Evolutionary conservation across 2,113 vertebrate species (phyloP), one percentile per base, ranked within the genome.

Genomic region (Anarhynchus alexandrinus): DNA sequence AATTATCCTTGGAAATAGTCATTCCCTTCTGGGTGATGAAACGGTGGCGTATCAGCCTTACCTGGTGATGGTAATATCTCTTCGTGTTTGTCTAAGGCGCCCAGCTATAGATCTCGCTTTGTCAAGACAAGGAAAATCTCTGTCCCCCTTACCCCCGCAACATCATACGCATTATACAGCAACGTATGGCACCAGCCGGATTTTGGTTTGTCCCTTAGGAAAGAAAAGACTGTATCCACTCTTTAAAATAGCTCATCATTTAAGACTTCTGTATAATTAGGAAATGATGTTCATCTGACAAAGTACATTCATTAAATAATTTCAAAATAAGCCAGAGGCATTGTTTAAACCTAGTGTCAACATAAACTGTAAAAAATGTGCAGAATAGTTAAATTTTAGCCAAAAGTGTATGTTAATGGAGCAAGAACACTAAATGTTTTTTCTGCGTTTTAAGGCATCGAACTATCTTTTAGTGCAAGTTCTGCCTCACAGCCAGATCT

Each of bases 401-500:
- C 92, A 89, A 95, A 96, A 97, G 96, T 97, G 91, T 96, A 95
- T 98, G 97, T 98, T 98, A 98, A 98, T 98, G 98, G 98, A 98
- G 94, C 94, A 86, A 95, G 96, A 97, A 67, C 96, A 94, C 97
- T 98, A 98, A 98, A 98, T 98, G 98, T 86, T 97, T 97, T 96
- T 87, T 96, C 96, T 97, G 97, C 96, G 94, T 98, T 97, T 97
- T 96, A 96, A 98, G 97, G 95, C 98, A 89, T 96, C 76, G 96
- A 96, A 97, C 97, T 97, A 94, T 97, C 94, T 97, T 96, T 82
- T 90, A 90, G 93, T 96, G 98, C 98, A 96, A 98, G 98, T 98
- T 98, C 96, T 98, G 98, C 98, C 98, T 99, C 99, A 98, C 99
- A 99, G 99, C 98, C 97, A 98, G 99, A 98, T 98, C 97, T 98